Evolutionary conservation across 2,888 invertebrate species (phyloP).

Genomic region (Apocheima hispidaria): DNA sequence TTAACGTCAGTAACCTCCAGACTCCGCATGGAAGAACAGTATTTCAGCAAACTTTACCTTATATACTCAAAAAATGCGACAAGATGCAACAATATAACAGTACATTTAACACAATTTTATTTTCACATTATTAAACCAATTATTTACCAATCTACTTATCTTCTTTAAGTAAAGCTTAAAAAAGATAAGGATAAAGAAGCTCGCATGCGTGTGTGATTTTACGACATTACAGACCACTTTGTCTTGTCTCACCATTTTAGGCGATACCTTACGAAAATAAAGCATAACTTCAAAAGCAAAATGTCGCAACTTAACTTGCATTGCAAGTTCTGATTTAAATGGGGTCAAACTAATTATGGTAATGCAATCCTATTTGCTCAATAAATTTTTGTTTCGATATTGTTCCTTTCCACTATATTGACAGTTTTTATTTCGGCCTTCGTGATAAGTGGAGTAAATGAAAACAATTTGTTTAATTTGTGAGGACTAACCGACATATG

Average conservation of each 20-base stretch:
- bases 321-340: conserved; percentile 58
- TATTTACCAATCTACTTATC: neutral
- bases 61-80: conserved; percentile 10
- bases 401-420: conserved; percentile 40
- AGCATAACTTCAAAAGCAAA: conserved; percentile 43
- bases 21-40: conserved; percentile 19
- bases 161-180: neutral
- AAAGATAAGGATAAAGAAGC: no score
- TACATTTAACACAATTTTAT: neutral
- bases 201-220: no score
- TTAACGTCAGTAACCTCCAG: conserved; percentile 33
- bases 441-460: conserved; percentile 25
- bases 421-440: conserved; percentile 35
- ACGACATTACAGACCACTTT: conserved; percentile 7
- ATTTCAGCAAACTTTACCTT: conserved; percentile 6
- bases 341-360: conserved; percentile 60
- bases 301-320: conserved; percentile 56
- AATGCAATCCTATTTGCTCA: conserved; percentile 61
- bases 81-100: conserved; percentile 1
- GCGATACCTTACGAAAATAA: conserved; percentile 40
- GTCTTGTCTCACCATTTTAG: conserved; percentile 32
- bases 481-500: conserved; percentile 69
- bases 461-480: conserved; percentile 17
- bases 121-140: neutral
- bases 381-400: conserved; percentile 47